These are phyloP conservation scores for Paedocypris micromegethes DNA, from an alignment of 2,797 vertebrate genomes.

Conservation along the genomic window DNA sequence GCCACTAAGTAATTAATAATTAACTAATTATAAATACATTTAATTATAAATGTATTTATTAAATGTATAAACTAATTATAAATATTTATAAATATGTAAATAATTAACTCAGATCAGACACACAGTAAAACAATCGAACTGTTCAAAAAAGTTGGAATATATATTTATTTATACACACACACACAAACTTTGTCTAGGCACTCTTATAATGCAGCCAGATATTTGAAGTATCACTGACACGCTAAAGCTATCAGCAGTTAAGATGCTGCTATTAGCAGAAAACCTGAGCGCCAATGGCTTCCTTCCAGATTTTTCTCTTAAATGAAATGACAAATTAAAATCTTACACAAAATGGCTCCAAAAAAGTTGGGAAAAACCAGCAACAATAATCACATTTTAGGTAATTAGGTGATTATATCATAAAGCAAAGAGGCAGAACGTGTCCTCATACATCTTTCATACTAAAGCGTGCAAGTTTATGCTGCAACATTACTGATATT, in stretches of 20 bases:
- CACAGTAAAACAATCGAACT: too few species aligned
- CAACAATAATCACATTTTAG: too few species aligned
- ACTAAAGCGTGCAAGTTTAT: conserved; percentile 10
- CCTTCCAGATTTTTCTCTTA: conserved; percentile 8
- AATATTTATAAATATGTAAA: too few species aligned
- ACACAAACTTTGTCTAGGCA: neutral
- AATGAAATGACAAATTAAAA: neutral
- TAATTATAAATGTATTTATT: too few species aligned
- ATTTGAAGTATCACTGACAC: conserved; percentile 8
- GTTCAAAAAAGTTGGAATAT: too few species aligned
- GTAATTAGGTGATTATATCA: too few species aligned
- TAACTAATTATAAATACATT: too few species aligned
- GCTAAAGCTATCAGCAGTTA: conserved; percentile 7
- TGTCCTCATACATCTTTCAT: conserved; percentile 4
- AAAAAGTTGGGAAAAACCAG: too few species aligned
- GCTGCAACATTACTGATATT: conserved; percentile 8
- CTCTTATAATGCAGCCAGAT: neutral
- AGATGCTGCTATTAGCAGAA: conserved; percentile 1
- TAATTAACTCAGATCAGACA: too few species aligned
- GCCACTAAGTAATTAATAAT: too few species aligned
- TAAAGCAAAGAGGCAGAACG: neutral
- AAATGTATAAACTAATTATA: too few species aligned
- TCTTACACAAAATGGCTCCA: neutral
- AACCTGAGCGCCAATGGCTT: neutral
- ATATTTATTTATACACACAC: too few species aligned